These are phyloP conservation scores for Tragelaphus eurycerus DNA, from an alignment of 2,797 vertebrate genomes.

Conservation along the genomic window DNA sequence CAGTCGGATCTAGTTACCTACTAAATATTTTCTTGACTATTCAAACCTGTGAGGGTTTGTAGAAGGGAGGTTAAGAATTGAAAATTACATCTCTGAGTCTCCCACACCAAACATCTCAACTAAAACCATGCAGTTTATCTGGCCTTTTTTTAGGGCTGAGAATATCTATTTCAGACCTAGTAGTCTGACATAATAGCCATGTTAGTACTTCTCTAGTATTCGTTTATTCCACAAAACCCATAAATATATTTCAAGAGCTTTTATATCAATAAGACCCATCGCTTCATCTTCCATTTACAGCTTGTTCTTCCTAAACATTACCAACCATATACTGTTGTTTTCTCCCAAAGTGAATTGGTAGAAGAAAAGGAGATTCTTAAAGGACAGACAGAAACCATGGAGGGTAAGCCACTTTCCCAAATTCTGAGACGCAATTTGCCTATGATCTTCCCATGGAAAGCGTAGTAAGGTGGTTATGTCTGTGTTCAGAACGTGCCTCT, in stretches of 20 bases:
- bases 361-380: slow-evolving; percentile 86
- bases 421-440: slow-evolving; percentile 49
- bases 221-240: background rate
- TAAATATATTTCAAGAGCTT: background rate
- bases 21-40: background rate
- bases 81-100: background rate
- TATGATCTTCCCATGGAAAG: background rate
- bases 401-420: slow-evolving; percentile 87
- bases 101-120: background rate
- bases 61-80: background rate
- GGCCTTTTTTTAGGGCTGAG: background rate
- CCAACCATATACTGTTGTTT: slow-evolving; percentile 81
- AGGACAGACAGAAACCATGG: slow-evolving; percentile 85
- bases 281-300: slow-evolving; percentile 64
- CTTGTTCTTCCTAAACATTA: slow-evolving; percentile 74
- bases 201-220: background rate
- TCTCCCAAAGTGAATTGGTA: slow-evolving; percentile 87
- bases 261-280: slow-evolving; percentile 56
- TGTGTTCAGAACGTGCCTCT: slow-evolving; percentile 85
- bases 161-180: background rate
- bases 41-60: background rate
- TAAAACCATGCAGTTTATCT: background rate
- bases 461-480: slow-evolving; percentile 56
- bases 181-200: background rate
- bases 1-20: background rate